Base-by-base conservation (phyloP, 1,140 invertebrate species). In the Eriocheir sinensis region DNA sequence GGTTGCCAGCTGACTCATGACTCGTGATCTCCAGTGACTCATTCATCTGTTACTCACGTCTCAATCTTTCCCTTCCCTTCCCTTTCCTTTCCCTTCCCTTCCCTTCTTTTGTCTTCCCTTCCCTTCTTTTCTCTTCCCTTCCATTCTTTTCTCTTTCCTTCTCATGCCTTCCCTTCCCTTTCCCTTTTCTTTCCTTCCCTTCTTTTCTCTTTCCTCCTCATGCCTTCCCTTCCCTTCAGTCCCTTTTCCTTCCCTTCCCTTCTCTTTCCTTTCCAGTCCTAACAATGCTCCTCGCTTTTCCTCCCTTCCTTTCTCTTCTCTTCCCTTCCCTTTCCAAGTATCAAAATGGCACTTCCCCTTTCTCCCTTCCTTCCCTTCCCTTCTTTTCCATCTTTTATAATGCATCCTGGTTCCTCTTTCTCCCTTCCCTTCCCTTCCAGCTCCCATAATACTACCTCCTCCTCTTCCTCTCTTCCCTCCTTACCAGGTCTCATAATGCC, bases 41-140 rank as follows among this genome's bases (percentile, higher is more conserved):
- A n/a, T n/a, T n/a, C n/a, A n/a, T n/a, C n/a, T n/a, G n/a, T n/a
- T n/a, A n/a, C n/a, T n/a, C n/a, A 21, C 32, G 3, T 15, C 27
- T 2, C 2, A 27, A 27, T 44, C 8, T n/a, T 40, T 41, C 89
- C 36, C 40, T 72, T 44, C 60, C 40, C n/a, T 44, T 72, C 40
- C 4, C 89, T 72, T 0, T 53, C 89, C 44, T 53, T n/a, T 30
- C 44, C 2, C 34, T 90, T 21, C 41, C 40, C 41, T 32, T 90
- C 89, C 34, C 40, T 91, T 53, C 38, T n/a, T 91, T 41, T 89
- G 6, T 89, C 41, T 89, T 89, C 41, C 53, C 41, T 89, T 32
- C 15, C 44, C 53, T 12, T 32, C 89, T 89, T 41, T 44, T 38
- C 41, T 41, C n/a, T 38, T 89, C 34, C 41, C 38, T 44, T 38